A percentile compares a stretch with the other conserved stretches of the same genome.
phyloP scores from a whole-genome alignment of 1,140 invertebrate species.

The Schlechtendalia chinensis region DNA sequence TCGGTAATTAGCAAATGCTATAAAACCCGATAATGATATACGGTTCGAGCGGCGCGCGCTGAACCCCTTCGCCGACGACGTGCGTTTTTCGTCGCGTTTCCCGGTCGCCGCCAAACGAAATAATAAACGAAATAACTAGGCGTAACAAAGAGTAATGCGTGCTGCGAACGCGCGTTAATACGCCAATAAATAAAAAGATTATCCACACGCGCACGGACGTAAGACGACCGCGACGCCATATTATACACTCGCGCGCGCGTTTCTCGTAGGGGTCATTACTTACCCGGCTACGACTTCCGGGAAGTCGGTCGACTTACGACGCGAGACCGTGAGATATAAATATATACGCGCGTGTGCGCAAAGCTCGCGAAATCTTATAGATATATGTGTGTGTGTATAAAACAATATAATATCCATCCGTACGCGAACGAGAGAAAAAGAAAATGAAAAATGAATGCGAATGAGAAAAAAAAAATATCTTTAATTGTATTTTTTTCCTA shows the following conservation, averaged over 20 bases:
- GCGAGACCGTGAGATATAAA: background rate
- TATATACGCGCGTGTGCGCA: too few relatives aligned
- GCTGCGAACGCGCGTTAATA: constrained; percentile 19
- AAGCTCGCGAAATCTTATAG: too few relatives aligned
- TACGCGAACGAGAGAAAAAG: too few relatives aligned
- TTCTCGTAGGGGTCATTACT: constrained; percentile 10
- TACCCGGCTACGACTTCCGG: background rate
- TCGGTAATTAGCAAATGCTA: too few relatives aligned
- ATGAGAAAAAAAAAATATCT: too few relatives aligned
- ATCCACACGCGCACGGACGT: background rate
- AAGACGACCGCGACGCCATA: background rate
- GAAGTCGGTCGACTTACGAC: constrained; percentile 19
- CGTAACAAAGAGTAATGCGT: constrained; percentile 45
- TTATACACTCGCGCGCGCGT: background rate
- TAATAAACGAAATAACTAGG: constrained; percentile 42
- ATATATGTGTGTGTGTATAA: too few relatives aligned
- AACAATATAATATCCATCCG: too few relatives aligned
- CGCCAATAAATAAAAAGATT: constrained; percentile 48
- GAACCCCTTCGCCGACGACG: background rate
- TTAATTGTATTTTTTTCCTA: too few relatives aligned
- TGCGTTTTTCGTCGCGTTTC: background rate
- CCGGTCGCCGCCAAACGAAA: background rate
- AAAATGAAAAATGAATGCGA: too few relatives aligned
- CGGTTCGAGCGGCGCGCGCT: too few relatives aligned
- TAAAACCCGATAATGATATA: too few relatives aligned